Base-by-base conservation (phyloP, 1,140 invertebrate genomes). In the Dreissena polymorpha region DNA sequence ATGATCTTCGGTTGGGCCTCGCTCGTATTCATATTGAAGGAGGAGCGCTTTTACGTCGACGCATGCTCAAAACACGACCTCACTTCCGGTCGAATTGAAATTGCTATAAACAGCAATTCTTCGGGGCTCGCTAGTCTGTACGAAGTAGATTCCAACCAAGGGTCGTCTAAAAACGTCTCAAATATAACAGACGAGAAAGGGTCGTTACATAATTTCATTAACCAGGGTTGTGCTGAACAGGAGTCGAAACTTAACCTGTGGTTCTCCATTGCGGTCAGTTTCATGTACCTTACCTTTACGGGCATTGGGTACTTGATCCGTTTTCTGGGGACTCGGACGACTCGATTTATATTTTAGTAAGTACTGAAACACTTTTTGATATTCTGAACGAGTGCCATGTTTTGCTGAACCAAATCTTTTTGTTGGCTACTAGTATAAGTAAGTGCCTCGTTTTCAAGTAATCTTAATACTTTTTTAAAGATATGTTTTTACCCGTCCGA, bases 1-100 rank as follows among this genome's bases (percentile, higher is more conserved):
- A 82, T 89, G 27, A 79, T 89, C 25, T 89, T 85, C 64, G 89
- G 88, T 67, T 89, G 88, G 88, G 87, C 85, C 7, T 89, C 88
- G 0, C 71, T 89, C 3, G 88, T 89, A 0, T 89, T 86, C 72
- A 64, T 89, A 49, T 51, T 89, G 10, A 89, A 88, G 74, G 80
- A 86, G 16, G 86, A 87, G n/a, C 75, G 86, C 3, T 76, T 89
- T 68, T 90, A 87, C 65, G 39, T 74, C 18, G 53, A 85, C 23
- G 23, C 3, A 23, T 70, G 67, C 25, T 49, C 16, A 7, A n/a
- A n/a, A n/a, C 68, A 14, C 13, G 16, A 7, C 50, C 18, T 55
- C 12, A 12, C 53, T 18, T 12, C 53, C 12, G 53, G 53, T 12
- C 12, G 12, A 12, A 18, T 12, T 55, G 53, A 55, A 12, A 12